Percentiles rank a stretch among this genome's conserved stretches.
Conservation (phyloP, 2,797 vertebrate species). For the Rhodeus uyekii region DNA sequence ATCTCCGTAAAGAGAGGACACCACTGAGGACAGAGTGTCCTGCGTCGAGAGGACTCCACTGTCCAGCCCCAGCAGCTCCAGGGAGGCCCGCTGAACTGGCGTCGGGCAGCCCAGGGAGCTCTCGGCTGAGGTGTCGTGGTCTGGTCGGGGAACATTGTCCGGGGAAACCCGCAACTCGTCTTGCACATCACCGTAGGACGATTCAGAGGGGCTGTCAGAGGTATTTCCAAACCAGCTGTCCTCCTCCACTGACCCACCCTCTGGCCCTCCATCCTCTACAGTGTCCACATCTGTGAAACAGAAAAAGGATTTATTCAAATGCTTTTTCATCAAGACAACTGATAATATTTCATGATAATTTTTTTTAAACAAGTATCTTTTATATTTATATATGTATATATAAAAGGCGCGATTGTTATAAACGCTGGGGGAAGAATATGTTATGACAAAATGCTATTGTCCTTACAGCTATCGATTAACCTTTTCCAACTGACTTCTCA, state of each 20-base stretch:
- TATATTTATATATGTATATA: not conserved
- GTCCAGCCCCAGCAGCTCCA: slow-evolving; percentile 88
- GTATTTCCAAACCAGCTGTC: slow-evolving; percentile 96
- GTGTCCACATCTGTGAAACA: slow-evolving; percentile 87
- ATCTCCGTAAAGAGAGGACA: slow-evolving; percentile 89
- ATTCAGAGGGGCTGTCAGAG: slow-evolving; percentile 85
- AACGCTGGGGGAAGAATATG: not conserved
- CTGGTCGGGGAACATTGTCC: slow-evolving; percentile 80
- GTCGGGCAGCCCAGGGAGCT: slow-evolving; percentile 91
- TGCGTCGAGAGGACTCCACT: slow-evolving; percentile 80
- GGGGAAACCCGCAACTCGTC: slow-evolving; percentile 86
- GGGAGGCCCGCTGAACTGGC: slow-evolving; percentile 85
- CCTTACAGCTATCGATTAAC: slow-evolving; percentile 14
- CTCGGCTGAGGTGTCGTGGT: slow-evolving; percentile 88
- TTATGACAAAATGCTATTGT: slow-evolving; percentile 1
- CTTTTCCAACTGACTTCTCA: slow-evolving; percentile 34
- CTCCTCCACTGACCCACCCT: slow-evolving; percentile 88
- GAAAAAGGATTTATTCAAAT: slow-evolving; percentile 40
- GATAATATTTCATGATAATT: not conserved
- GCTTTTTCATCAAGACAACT: not conserved
- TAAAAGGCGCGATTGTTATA: not conserved
- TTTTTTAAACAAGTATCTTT: not conserved
- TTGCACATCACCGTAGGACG: slow-evolving; percentile 90
- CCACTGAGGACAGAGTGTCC: slow-evolving; percentile 90
- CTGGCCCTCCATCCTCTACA: slow-evolving; percentile 88